Evolutionary conservation across 2,888 invertebrate species (phyloP).

Genomic region (Lycophotia porphyrea): DNA sequence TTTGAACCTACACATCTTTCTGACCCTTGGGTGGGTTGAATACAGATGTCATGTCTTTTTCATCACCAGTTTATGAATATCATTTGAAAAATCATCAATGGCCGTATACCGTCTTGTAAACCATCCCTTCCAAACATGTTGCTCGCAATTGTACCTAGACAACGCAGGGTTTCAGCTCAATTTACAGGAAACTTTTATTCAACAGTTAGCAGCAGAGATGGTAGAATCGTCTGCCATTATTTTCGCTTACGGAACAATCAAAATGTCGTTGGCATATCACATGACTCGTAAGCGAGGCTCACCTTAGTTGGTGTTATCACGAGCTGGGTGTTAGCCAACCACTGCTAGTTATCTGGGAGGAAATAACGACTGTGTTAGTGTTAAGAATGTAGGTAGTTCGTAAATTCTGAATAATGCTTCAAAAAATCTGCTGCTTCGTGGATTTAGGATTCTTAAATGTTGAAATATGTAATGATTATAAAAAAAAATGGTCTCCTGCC

Average conservation of each 20-base stretch:
- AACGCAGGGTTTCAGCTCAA: not conserved
- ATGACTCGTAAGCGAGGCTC: slow-evolving; percentile 23
- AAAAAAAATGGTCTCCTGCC: not conserved
- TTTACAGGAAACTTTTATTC: slow-evolving; percentile 37
- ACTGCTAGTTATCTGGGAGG: slow-evolving; percentile 26
- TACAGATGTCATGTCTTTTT: not conserved
- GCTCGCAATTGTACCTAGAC: not conserved
- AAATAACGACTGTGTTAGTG: slow-evolving; percentile 26
- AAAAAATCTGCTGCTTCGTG: not conserved
- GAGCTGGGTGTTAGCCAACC: slow-evolving; percentile 73
- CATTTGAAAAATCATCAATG: not conserved
- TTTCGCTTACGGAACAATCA: slow-evolving; percentile 66
- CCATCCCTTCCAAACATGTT: not conserved
- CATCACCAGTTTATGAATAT: not conserved
- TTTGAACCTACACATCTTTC: not conserved
- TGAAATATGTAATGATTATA: not conserved
- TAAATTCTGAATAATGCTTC: not conserved
- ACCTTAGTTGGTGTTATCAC: slow-evolving; percentile 65
- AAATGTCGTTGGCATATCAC: slow-evolving; percentile 70
- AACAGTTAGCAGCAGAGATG: slow-evolving; percentile 19
- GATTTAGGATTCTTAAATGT: no score
- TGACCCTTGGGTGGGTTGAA: not conserved
- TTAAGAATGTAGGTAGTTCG: slow-evolving; percentile 1
- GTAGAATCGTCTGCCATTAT: slow-evolving; percentile 39
- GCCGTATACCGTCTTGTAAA: not conserved